These are phyloP conservation scores for Napeogenes inachia DNA, from an alignment of 2,888 invertebrate species.

Conservation along the genomic window DNA sequence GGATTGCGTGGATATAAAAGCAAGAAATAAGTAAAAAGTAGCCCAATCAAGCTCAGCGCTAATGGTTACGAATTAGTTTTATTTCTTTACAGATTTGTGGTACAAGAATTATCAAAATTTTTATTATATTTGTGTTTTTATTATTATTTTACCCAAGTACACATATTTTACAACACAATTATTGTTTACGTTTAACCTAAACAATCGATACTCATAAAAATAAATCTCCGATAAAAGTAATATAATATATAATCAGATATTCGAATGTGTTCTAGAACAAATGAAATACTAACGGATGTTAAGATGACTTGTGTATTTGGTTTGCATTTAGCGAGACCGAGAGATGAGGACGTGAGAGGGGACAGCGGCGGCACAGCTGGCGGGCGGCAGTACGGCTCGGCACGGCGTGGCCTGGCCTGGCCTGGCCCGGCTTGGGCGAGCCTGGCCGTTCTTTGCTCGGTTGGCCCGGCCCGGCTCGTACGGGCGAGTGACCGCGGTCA, in stretches of 20 bases:
- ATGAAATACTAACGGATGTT: conserved; percentile 69
- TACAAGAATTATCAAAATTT: conserved; percentile 38
- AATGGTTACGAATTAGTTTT: conserved; percentile 36
- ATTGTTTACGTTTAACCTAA: conserved; percentile 32
- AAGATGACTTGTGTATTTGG: conserved; percentile 70
- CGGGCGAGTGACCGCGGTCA: conserved; percentile 18
- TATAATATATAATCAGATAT: conserved; percentile 29
- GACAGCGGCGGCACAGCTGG: conserved; percentile 25
- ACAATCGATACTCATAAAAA: conserved; percentile 31
- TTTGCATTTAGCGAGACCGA: conserved; percentile 60
- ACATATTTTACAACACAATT: conserved; percentile 37
- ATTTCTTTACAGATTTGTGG: conserved; percentile 37
- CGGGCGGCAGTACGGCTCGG: conserved; percentile 21
- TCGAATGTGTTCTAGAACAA: conserved; percentile 40
- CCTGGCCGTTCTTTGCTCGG: background rate
- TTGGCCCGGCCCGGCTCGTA: background rate
- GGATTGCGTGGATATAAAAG: conserved; percentile 18
- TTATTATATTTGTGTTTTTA: conserved; percentile 31
- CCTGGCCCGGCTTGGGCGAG: conserved; percentile 23
- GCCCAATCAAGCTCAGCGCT: conserved; percentile 31
- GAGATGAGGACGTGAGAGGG: conserved; percentile 39
- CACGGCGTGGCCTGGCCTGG: conserved; percentile 34
- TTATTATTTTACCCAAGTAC: conserved; percentile 32
- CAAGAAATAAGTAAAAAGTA: conserved; percentile 29
- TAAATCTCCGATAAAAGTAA: conserved; percentile 27